Evolutionary conservation across 2,888 invertebrate species (phyloP).

Genomic region (Therioaphis trifolii): DNA sequence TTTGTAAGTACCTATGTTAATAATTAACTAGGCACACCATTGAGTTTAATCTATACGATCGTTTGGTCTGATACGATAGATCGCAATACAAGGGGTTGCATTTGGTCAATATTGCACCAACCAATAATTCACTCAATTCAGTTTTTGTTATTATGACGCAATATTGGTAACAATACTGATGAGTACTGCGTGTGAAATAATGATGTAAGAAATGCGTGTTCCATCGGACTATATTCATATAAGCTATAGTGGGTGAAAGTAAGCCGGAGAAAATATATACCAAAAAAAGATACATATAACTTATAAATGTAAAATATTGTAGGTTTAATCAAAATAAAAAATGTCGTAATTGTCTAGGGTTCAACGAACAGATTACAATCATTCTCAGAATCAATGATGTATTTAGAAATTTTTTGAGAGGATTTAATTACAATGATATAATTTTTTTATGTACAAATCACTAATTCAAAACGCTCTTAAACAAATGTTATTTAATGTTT

Average conservation of each 20-base stretch:
- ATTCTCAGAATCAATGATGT: neutral
- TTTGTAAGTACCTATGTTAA: no score
- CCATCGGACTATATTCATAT: neutral
- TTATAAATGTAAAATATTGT: neutral
- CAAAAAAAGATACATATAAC: neutral
- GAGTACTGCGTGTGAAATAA: constrained; percentile 47
- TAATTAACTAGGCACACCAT: no score
- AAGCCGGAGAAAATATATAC: constrained; percentile 21
- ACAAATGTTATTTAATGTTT: no score
- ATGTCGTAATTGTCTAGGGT: neutral
- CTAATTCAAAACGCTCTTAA: no score
- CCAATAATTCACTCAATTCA: neutral
- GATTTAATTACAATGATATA: no score
- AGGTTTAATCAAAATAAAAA: neutral
- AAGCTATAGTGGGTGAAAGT: constrained; percentile 45
- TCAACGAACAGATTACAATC: neutral
- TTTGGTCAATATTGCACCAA: neutral
- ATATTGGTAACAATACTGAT: constrained; percentile 52
- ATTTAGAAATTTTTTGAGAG: neutral
- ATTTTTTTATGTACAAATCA: no score
- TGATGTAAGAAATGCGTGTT: constrained; percentile 52
- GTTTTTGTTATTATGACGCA: constrained; percentile 17
- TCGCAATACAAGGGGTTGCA: neutral
- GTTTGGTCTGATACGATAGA: no score
- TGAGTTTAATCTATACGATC: no score